Evolutionary conservation across 2,113 vertebrate genomes (phyloP).

Genomic region (Anarrhichthys ocellatus): DNA sequence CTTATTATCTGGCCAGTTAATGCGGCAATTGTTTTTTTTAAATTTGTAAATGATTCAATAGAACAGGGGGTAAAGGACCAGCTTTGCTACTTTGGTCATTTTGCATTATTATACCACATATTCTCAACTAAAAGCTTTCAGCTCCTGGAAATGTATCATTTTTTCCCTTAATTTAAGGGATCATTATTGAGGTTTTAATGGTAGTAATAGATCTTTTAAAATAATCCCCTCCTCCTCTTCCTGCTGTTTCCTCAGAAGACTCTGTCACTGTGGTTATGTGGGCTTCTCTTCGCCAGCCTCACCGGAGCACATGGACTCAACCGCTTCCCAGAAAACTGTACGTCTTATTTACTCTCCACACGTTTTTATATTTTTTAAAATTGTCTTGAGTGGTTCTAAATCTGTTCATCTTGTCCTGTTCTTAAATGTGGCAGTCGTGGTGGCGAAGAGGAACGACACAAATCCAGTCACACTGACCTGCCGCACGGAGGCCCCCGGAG

Average conservation of each 20-base stretch:
- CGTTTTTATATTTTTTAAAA: neutral
- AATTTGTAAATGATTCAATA: neutral
- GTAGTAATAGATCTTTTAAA: neutral
- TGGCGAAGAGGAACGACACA: neutral
- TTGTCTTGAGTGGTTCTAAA: neutral
- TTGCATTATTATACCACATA: neutral
- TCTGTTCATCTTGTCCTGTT: neutral
- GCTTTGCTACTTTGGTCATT: neutral
- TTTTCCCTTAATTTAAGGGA: neutral
- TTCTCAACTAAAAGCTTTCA: neutral
- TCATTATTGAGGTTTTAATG: neutral
- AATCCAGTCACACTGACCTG: conserved; percentile 67
- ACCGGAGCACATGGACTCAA: conserved; percentile 31
- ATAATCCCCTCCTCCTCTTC: neutral
- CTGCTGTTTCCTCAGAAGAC: conserved; percentile 42
- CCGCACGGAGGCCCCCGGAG: accelerated
- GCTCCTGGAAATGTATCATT: neutral
- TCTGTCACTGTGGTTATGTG: conserved; percentile 42
- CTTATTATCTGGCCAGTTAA: neutral
- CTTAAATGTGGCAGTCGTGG: conserved; percentile 48
- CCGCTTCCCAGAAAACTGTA: conserved; percentile 69
- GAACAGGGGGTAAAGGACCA: neutral
- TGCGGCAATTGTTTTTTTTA: neutral
- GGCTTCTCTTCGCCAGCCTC: conserved; percentile 47
- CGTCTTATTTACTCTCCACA: neutral